Evolutionary conservation across 2,113 vertebrate genomes (phyloP).

Genomic region (Cynopterus brachyotis): DNA sequence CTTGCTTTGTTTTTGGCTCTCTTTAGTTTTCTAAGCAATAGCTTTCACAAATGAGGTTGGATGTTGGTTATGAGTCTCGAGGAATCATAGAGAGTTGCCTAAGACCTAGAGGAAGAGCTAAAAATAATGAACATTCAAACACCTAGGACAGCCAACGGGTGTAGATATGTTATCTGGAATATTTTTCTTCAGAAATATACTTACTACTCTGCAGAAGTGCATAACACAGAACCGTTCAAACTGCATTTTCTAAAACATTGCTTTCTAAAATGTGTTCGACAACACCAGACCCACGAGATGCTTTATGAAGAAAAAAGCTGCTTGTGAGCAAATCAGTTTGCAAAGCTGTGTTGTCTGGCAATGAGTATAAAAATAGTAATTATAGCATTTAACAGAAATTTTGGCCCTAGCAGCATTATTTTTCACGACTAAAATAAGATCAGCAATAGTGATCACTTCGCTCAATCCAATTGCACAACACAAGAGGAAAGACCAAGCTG

Average conservation of each 20-base stretch:
- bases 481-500: not conserved
- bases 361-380: conserved; percentile 40
- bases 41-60: not conserved
- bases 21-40: conserved; percentile 1
- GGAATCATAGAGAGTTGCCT: not conserved
- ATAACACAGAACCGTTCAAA: not conserved
- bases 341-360: conserved; percentile 27
- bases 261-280: conserved; percentile 4
- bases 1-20: not conserved
- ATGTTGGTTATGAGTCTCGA: not conserved
- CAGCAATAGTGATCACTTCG: not conserved
- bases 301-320: not conserved
- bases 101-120: not conserved
- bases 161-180: not conserved
- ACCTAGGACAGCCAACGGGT: not conserved
- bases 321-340: not conserved
- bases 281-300: not conserved
- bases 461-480: not conserved
- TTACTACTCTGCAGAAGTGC: not conserved
- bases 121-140: not conserved
- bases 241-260: not conserved
- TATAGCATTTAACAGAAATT: not conserved
- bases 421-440: conserved; percentile 36
- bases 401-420: not conserved
- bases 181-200: not conserved